Base-by-base conservation (phyloP, 1,140 invertebrate genomes). In the Chionoecetes opilio region DNA sequence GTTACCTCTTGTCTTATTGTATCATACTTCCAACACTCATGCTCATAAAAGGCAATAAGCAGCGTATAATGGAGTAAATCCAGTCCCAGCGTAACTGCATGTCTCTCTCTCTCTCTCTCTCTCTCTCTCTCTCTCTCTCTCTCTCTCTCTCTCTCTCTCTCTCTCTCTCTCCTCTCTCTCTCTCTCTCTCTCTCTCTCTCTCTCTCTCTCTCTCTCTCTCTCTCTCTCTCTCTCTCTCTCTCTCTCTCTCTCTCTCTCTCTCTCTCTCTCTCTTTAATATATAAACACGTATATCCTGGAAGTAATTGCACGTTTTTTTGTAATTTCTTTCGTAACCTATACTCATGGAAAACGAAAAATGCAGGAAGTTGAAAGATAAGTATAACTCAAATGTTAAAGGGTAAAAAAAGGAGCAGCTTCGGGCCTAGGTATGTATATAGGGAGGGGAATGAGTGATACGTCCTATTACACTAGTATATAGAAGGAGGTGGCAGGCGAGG, bases 161-260 rank as follows among this genome's bases (percentile, higher is more conserved):
- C n/a, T n/a, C n/a, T n/a, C n/a, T n/a, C n/a, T n/a, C n/a, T n/a
- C n/a, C 53, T 75, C 53, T 75, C 53, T 75, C 53, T 75, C 53
- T 75, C 63, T 75, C n/a, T 75, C 63, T n/a, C n/a, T 75, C 63
- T 75, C 63, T 75, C 63, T n/a, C n/a, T 75, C n/a, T 75, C 63
- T 75, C 63, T 75, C 53, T 21, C 21, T 75, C 21, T 75, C 53
- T 75, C 53, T 75, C 53, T 75, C 53, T 75, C 53, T 75, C 53
- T 75, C 53, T 75, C 53, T 75, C 53, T 75, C 53, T 75, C 53
- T 75, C 53, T 75, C 53, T 75, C 53, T 75, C 53, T 75, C 53
- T 75, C 53, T 75, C 53, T 75, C 53, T 75, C 53, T 75, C 53
- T 75, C 53, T 75, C 53, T 75, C 53, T 75, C 21, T 11, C 6